Base-by-base conservation (phyloP, 2,113 vertebrate genomes). In the Coptodon bakossiorum region DNA sequence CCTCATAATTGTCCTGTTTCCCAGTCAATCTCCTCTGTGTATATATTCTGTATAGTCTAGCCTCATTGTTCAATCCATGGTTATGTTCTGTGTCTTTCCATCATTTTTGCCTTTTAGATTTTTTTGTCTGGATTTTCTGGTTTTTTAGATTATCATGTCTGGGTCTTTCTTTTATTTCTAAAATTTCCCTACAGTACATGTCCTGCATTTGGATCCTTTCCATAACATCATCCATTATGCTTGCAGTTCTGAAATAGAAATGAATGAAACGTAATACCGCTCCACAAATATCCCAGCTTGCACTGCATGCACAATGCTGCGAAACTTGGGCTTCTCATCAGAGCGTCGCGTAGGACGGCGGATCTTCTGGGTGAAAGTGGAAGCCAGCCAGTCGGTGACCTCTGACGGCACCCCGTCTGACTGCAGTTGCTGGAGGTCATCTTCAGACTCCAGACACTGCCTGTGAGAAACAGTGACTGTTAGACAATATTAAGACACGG, bases 281-380 rank as follows among this genome's bases (percentile, higher is more conserved):
- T 99, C 98, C 84, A 99, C 98, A 57, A 99, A 99, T 95, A 98
- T 99, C 2, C 98, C 98, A 1, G 98, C 98, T 94, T 99, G 98
- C 80, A 98, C 98, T 0, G 98, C 98, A 1, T 98, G 97, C 7
- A 99, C 98, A 3, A 98, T 99, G 96, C 98, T 98, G 78, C 98
- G 97, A 86, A 99, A 99, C 87, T 97, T 98, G 71, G 97, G 98
- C 68, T 98, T 99, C 90, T 99, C 98, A 57, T 98, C 97, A 0
- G 97, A 94, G 0, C 97, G 95, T 1, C 97, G 96, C 0, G 94
- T 95, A 12, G 96, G 96, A 73, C 95, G 96, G 1, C 97, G 95
- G 1, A 96, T 95, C 89, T 97, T 98, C 88, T 98, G 97, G 3
- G 98, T 98, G 93, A 98, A 98, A 82, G 98, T 98, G 90, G 98